Conservation (phyloP, 1,140 invertebrate genomes). For the Littorina saxatilis region DNA sequence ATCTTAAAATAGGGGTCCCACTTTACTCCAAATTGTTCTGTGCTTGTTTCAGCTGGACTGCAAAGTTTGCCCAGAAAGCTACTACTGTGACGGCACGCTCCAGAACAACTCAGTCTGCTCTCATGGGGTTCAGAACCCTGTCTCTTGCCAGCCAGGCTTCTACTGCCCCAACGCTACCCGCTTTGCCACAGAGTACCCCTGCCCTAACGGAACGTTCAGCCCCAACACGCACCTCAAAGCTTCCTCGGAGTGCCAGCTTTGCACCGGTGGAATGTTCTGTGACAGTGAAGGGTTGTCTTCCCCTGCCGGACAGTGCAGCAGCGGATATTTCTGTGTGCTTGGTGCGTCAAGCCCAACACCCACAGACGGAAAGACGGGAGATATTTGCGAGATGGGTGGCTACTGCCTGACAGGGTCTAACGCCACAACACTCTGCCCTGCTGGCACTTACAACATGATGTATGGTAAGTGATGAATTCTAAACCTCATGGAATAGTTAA, state of each 20-base stretch:
- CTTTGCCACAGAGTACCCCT: conserved; percentile 62
- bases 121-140: conserved; percentile 70
- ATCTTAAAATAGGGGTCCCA: too few species aligned
- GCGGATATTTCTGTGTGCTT: conserved; percentile 59
- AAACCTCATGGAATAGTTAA: too few species aligned
- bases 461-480: conserved; percentile 49
- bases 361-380: conserved; percentile 58
- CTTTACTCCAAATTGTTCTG: too few species aligned
- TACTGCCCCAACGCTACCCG: conserved; percentile 68
- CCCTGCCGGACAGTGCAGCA: conserved; percentile 54
- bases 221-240: conserved; percentile 51
- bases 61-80: conserved; percentile 65
- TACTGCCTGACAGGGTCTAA: conserved; percentile 68
- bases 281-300: conserved; percentile 46
- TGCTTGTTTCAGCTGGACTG: conserved; percentile 57
- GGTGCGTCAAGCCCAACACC: conserved; percentile 52
- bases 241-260: conserved; percentile 59
- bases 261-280: conserved; percentile 60
- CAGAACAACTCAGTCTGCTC: conserved; percentile 68
- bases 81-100: conserved; percentile 70
- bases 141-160: conserved; percentile 61
- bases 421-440: conserved; percentile 58
- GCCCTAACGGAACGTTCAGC: conserved; percentile 67
- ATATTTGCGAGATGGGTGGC: conserved; percentile 62
- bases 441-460: conserved; percentile 63